A percentile compares a stretch with the other conserved stretches of the same genome.
Conservation (phyloP, 2,888 invertebrate species). For the Chrysolina americana region DNA sequence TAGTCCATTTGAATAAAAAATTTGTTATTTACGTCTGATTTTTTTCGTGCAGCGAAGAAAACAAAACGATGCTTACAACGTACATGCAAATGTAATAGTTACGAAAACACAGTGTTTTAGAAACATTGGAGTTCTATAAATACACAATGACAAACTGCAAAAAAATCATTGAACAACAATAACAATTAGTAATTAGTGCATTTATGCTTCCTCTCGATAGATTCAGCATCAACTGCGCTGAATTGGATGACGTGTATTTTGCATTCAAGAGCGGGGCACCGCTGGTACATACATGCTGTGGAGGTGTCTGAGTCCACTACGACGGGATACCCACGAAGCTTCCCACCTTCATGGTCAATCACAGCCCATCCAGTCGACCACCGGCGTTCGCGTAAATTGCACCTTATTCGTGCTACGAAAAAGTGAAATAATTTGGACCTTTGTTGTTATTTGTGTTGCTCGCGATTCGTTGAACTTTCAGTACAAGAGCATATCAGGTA, state of each 20-base stretch:
- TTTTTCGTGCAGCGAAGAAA: too few relatives aligned
- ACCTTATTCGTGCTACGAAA: conserved; percentile 22
- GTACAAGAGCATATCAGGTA: neutral
- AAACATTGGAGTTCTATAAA: neutral
- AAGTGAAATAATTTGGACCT: neutral
- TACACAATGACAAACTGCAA: neutral
- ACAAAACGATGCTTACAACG: neutral
- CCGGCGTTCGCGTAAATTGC: conserved; percentile 26
- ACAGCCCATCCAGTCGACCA: conserved; percentile 29
- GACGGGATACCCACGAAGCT: conserved; percentile 29
- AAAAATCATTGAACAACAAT: neutral
- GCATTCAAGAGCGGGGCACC: conserved; percentile 8
- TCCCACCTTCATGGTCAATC: conserved; percentile 34
- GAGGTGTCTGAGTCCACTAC: conserved; percentile 28
- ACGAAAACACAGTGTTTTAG: neutral
- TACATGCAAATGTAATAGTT: neutral
- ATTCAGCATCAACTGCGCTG: neutral
- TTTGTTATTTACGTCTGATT: too few relatives aligned
- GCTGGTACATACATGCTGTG: conserved; percentile 18
- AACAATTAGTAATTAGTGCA: neutral
- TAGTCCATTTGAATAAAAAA: too few relatives aligned
- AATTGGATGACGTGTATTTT: conserved; percentile 14
- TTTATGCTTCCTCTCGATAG: conserved; percentile 15
- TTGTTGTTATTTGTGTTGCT: conserved; percentile 20
- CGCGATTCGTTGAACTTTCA: conserved; percentile 4